These are phyloP conservation scores for Buteo buteo DNA, from an alignment of 2,113 vertebrate species.

Conservation along the genomic window DNA sequence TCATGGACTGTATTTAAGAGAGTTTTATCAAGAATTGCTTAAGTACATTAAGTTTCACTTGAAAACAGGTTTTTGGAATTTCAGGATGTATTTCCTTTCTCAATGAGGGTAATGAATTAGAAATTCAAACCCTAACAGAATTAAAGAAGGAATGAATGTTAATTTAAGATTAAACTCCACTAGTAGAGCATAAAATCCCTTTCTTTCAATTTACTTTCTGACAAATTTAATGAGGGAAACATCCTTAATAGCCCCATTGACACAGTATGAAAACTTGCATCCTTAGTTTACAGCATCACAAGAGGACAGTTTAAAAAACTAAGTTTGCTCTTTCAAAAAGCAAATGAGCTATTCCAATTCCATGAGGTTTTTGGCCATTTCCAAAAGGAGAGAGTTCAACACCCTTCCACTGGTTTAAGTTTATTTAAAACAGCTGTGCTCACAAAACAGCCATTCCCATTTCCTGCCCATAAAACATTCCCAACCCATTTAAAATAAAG, in stretches of 20 bases:
- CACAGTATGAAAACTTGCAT: not conserved
- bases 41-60: not conserved
- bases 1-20: not conserved
- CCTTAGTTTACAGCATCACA: too few species aligned
- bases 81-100: not conserved
- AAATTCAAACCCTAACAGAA: not conserved
- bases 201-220: not conserved
- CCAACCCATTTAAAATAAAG: not conserved
- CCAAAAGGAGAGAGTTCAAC: not conserved
- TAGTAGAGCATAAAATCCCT: not conserved
- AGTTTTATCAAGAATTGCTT: not conserved
- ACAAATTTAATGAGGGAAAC: not conserved
- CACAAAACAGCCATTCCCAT: not conserved
- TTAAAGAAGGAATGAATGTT: not conserved
- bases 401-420: not conserved
- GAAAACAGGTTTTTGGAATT: not conserved
- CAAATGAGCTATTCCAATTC: not conserved
- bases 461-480: conserved; percentile 21
- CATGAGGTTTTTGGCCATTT: not conserved
- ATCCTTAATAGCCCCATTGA: not conserved
- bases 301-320: not conserved
- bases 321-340: not conserved
- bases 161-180: not conserved
- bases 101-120: not conserved
- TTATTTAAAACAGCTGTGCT: conserved; percentile 39